Percentiles rank a stretch among this genome's conserved stretches.
Evolutionary conservation across 30 jellyfish, hydroid and myxozoan species (phyloP).

Genomic region (Aurelia aurita complex sp. Pacific): DNA sequence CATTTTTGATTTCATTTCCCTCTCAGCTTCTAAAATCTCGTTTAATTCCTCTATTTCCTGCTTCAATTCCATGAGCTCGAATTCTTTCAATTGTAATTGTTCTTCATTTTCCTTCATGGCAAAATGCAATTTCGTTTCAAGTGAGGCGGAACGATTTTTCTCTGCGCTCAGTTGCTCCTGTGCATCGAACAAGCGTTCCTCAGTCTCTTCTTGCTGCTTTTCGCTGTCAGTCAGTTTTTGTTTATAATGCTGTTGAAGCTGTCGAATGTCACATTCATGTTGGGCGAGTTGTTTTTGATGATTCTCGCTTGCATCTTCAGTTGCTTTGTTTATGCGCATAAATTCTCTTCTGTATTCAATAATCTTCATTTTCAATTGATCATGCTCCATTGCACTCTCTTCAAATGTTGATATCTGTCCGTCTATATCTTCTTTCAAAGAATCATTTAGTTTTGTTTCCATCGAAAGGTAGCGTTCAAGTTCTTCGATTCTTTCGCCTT

Average conservation of each 20-base stretch:
- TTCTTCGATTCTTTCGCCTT: conserved; percentile 22
- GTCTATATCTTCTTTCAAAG: conserved; percentile 56
- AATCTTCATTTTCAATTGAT: conserved; percentile 14
- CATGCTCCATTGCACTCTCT: conserved; percentile 41
- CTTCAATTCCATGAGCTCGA: conserved; percentile 37
- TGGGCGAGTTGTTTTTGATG: conserved; percentile 1
- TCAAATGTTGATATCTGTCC: conserved; percentile 40
- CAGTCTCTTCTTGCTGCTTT: not conserved
- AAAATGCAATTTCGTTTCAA: conserved; percentile 29
- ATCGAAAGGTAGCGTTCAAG: conserved; percentile 39
- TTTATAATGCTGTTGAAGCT: conserved; percentile 7
- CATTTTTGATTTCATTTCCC: conserved; percentile 12
- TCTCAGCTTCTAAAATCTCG: conserved; percentile 24
- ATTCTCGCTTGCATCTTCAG: conserved; percentile 29
- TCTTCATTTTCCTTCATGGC: conserved; percentile 23
- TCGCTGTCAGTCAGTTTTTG: conserved; percentile 15
- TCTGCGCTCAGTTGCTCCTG: conserved; percentile 20
- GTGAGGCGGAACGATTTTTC: conserved; percentile 1
- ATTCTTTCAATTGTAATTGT: conserved; percentile 20
- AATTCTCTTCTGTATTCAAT: conserved; percentile 25
- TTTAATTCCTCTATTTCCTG: conserved; percentile 39
- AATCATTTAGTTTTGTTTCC: conserved; percentile 39
- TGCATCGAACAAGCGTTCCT: not conserved
- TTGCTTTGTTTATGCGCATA: conserved; percentile 26
- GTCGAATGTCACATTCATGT: conserved; percentile 22